Percentiles rank a stretch among this genome's conserved stretches.
Conservation (phyloP, 2,888 invertebrate genomes). For the Noctua janthe region DNA sequence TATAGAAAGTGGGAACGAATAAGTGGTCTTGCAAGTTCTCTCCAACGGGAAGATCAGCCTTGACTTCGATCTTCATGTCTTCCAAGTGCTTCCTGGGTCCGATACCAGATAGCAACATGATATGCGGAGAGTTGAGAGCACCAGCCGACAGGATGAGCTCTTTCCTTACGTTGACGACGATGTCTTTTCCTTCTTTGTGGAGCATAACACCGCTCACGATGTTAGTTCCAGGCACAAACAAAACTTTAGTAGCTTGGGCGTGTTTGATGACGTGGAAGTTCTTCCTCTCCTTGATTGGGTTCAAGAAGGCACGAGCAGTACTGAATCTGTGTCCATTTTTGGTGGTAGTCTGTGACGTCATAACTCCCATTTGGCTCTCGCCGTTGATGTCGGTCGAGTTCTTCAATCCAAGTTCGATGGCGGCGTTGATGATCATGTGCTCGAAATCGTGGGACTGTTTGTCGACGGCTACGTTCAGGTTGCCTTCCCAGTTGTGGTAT, state of each 20-base stretch:
- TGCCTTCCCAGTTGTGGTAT: slow-evolving; percentile 87
- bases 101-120: slow-evolving; percentile 95
- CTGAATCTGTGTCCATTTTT: slow-evolving; percentile 93
- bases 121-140: slow-evolving; percentile 94
- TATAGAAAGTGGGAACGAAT: slow-evolving; percentile 92
- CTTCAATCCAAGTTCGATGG: slow-evolving; percentile 91
- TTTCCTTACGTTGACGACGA: slow-evolving; percentile 87
- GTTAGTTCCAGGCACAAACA: slow-evolving; percentile 88
- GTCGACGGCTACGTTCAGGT: slow-evolving; percentile 91
- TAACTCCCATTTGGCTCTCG: slow-evolving; percentile 92
- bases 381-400: slow-evolving; percentile 91
- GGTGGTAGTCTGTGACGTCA: slow-evolving; percentile 92
- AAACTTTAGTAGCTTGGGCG: slow-evolving; percentile 90
- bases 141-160: slow-evolving; percentile 95
- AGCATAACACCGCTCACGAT: slow-evolving; percentile 91
- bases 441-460: slow-evolving; percentile 88
- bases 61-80: slow-evolving; percentile 89
- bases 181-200: slow-evolving; percentile 86
- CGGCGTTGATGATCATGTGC: slow-evolving; percentile 91
- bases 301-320: slow-evolving; percentile 93
- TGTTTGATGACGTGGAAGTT: slow-evolving; percentile 92
- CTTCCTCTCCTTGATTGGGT: slow-evolving; percentile 89
- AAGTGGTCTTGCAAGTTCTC: slow-evolving; percentile 95
- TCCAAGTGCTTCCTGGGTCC: slow-evolving; percentile 92
- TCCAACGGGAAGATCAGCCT: slow-evolving; percentile 92